Evolutionary conservation across 2,797 vertebrate genomes (phyloP).

Genomic region (Nannoperca obscura): DNA sequence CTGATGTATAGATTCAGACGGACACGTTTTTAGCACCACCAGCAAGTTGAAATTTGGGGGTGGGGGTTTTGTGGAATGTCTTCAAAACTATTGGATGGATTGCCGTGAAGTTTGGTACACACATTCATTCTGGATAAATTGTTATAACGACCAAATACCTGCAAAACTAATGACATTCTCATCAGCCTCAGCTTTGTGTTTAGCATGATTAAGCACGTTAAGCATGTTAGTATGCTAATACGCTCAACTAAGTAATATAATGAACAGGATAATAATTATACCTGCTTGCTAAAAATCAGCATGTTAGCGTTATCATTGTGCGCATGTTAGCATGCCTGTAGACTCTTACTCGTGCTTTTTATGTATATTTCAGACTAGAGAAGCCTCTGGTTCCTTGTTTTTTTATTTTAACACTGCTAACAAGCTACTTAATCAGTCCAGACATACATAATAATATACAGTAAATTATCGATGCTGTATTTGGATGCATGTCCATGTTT

Average conservation of each 20-base stretch:
- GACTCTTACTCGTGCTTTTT: not conserved
- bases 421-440: not conserved
- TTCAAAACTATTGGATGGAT: not conserved
- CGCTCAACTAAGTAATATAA: not conserved
- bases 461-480: not conserved
- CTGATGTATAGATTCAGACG: not conserved
- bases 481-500: conserved; percentile 11
- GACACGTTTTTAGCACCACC: not conserved
- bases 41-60: not conserved
- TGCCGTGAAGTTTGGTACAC: not conserved
- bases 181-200: not conserved
- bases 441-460: not conserved
- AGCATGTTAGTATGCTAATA: not conserved
- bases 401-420: conserved; percentile 5
- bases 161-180: not conserved
- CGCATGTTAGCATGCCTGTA: not conserved
- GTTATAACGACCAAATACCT: not conserved
- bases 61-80: conserved; percentile 9
- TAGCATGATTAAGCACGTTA: not conserved
- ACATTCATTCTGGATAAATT: not conserved
- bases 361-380: not conserved
- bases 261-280: not conserved
- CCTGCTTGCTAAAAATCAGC: not conserved
- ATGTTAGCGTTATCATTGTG: not conserved
- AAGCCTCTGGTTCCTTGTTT: conserved; percentile 13